Percentiles rank a stretch among this genome's conserved stretches.
phyloP scores from a whole-genome alignment of 2,113 vertebrate genomes.

The Phylloscopus whistleri region DNA sequence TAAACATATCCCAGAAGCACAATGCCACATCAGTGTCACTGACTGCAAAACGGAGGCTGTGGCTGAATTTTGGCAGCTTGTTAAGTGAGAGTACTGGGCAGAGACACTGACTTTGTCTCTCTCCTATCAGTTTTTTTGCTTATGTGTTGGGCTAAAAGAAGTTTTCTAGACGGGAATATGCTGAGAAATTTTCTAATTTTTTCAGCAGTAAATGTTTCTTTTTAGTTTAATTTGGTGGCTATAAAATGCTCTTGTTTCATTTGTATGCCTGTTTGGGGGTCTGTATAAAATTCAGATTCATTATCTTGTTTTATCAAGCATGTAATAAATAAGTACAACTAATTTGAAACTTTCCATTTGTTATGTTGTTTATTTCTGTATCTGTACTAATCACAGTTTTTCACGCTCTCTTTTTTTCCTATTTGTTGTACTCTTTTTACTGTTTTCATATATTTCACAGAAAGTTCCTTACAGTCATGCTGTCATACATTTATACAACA shows the following conservation, averaged over 20 bases:
- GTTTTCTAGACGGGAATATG: neutral
- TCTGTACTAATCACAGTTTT: neutral
- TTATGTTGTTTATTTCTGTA: neutral
- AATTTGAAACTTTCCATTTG: neutral
- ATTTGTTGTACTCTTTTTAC: neutral
- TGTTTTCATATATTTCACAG: neutral
- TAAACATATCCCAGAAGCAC: slow-evolving; percentile 18
- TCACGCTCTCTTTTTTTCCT: neutral
- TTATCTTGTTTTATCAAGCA: slow-evolving; percentile 17
- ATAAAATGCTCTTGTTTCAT: neutral
- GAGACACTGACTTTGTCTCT: neutral
- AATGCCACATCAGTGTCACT: neutral
- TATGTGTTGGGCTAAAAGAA: neutral
- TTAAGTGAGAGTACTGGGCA: neutral
- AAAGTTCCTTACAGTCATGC: neutral
- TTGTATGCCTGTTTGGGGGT: neutral
- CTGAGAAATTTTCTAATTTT: neutral
- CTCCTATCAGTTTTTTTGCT: neutral
- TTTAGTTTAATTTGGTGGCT: neutral
- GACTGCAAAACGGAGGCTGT: neutral
- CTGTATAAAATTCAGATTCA: neutral
- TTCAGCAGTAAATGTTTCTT: neutral
- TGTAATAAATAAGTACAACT: neutral
- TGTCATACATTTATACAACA: neutral
- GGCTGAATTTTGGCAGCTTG: neutral